Conservation (phyloP, 2,888 invertebrate species). For the Erynnis tages region DNA sequence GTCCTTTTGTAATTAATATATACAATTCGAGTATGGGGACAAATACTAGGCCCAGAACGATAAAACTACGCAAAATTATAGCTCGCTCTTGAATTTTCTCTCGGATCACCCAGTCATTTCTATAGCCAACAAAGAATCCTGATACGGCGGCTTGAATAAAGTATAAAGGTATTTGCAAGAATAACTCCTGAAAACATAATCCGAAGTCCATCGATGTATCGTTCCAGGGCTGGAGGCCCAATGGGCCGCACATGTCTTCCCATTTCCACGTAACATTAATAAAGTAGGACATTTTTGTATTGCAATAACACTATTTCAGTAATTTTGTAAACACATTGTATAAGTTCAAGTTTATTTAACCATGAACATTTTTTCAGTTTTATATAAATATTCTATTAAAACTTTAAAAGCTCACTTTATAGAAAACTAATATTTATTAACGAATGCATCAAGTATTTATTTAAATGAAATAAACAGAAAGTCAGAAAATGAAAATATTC, state of each 20-base stretch:
- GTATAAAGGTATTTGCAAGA: constrained; percentile 88
- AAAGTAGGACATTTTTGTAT: constrained; percentile 42
- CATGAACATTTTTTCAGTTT: no score
- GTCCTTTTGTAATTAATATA: constrained; percentile 77
- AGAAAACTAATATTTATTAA: no score
- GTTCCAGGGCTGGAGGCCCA: constrained; percentile 87
- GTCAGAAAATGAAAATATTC: no score
- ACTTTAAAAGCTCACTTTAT: no score
- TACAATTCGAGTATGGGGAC: constrained; percentile 87
- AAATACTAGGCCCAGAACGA: constrained; percentile 83
- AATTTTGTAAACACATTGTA: not conserved
- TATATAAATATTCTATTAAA: no score
- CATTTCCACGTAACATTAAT: constrained; percentile 83
- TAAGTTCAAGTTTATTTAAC: not conserved
- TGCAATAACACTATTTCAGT: not conserved
- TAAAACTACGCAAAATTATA: constrained; percentile 84
- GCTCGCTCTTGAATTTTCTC: constrained; percentile 83
- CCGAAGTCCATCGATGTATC: constrained; percentile 87
- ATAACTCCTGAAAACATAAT: constrained; percentile 92
- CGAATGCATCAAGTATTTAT: no score
- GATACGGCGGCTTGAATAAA: constrained; percentile 88
- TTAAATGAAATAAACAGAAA: no score
- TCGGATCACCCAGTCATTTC: constrained; percentile 83
- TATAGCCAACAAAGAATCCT: constrained; percentile 90
- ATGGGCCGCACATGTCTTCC: constrained; percentile 89